phyloP scores from a whole-genome alignment of 2,888 invertebrate genomes.

The Catocala fraxini region DNA sequence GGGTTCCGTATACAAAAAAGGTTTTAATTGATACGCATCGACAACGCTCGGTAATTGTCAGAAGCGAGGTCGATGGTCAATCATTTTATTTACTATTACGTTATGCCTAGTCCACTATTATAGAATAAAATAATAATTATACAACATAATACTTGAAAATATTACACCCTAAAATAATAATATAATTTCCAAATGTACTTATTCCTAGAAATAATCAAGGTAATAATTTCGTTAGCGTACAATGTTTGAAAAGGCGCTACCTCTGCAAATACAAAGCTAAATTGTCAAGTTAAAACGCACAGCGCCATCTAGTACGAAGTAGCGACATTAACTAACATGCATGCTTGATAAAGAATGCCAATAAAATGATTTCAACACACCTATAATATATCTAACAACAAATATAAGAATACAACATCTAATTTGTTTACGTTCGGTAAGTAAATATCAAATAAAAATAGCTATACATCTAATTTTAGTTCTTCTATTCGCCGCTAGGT shows the following conservation, averaged over 20 bases:
- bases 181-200: too few relatives aligned
- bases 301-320: conserved; percentile 47
- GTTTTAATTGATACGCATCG: conserved; percentile 16
- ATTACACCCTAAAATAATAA: too few relatives aligned
- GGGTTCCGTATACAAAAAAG: conserved; percentile 12
- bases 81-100: conserved; percentile 6
- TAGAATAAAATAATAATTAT: too few relatives aligned
- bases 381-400: too few relatives aligned
- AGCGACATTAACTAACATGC: conserved; percentile 13
- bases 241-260: too few relatives aligned
- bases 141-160: too few relatives aligned
- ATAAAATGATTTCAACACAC: background rate
- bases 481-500: conserved; percentile 45
- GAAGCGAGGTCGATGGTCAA: conserved; percentile 43
- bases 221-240: background rate
- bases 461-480: conserved; percentile 15
- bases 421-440: too few relatives aligned
- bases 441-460: too few relatives aligned
- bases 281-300: conserved; percentile 4
- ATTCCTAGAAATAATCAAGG: background rate
- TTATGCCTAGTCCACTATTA: background rate
- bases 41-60: conserved; percentile 17
- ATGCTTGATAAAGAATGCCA: background rate
- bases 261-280: background rate
- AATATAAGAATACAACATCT: too few relatives aligned